A percentile compares a stretch with the other conserved stretches of the same genome.
These are phyloP conservation scores for Hyposmocoma kahamanoa DNA, from an alignment of 1,140 invertebrate species.

Conservation along the genomic window DNA sequence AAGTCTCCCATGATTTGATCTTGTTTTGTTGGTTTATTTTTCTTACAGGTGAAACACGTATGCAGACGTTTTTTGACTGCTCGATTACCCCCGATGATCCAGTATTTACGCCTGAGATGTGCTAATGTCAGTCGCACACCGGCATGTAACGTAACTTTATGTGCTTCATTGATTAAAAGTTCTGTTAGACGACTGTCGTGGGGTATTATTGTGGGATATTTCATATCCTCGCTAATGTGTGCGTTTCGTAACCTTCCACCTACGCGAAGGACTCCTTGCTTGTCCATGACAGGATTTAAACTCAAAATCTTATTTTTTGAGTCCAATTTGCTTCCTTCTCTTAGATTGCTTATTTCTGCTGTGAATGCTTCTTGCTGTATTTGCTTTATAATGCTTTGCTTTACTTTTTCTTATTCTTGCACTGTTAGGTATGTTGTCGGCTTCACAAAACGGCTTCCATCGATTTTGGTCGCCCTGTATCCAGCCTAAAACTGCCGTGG, in stretches of 20 bases:
- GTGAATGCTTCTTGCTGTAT: conserved; percentile 16
- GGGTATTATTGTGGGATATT: conserved; percentile 60
- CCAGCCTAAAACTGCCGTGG: conserved; percentile 25
- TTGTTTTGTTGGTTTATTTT: conserved; percentile 5
- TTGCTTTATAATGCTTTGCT: conserved; percentile 16
- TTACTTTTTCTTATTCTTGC: conserved; percentile 10
- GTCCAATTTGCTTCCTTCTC: conserved; percentile 9
- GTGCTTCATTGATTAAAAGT: conserved; percentile 34
- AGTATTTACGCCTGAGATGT: conserved; percentile 29
- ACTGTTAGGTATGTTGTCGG: conserved; percentile 2
- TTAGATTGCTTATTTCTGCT: conserved; percentile 16
- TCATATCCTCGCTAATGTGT: conserved; percentile 29
- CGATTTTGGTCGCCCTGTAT: background rate
- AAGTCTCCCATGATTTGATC: conserved; percentile 45
- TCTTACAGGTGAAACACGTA: conserved; percentile 20
- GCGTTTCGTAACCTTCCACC: conserved; percentile 49
- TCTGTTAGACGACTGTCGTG: conserved; percentile 26
- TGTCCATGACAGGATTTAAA: conserved; percentile 49
- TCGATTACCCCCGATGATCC: conserved; percentile 25
- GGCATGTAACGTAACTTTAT: conserved; percentile 19
- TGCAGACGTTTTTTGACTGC: conserved; percentile 16
- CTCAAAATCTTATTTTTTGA: conserved; percentile 16
- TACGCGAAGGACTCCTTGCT: conserved; percentile 45
- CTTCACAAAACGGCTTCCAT: background rate
- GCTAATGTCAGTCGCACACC: conserved; percentile 14